These are phyloP conservation scores for Panagrolaimus sp. DNA, from an alignment of 1,140 invertebrate genomes.

Conservation along the genomic window DNA sequence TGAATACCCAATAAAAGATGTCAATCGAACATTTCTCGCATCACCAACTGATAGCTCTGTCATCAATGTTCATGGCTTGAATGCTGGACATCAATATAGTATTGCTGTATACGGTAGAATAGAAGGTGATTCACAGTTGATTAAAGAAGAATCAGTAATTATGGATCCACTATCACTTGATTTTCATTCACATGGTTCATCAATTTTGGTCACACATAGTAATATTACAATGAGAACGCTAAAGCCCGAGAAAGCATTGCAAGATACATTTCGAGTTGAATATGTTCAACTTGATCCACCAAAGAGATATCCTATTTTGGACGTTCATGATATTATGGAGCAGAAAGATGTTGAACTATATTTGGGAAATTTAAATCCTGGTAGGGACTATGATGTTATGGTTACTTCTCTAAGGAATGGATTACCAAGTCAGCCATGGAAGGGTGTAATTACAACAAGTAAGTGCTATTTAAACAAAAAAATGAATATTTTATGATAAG, in stretches of 20 bases:
- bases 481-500: too few species aligned
- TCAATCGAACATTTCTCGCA: conserved; percentile 45
- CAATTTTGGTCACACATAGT: conserved; percentile 30
- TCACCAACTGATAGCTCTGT: conserved; percentile 33
- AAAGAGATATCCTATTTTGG: conserved; percentile 51
- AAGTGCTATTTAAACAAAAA: conserved; percentile 5
- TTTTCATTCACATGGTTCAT: conserved; percentile 28
- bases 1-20: conserved; percentile 38
- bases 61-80: conserved; percentile 49
- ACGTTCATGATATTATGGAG: conserved; percentile 52
- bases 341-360: conserved; percentile 53
- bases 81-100: conserved; percentile 49
- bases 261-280: conserved; percentile 37
- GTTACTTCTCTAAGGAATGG: conserved; percentile 47
- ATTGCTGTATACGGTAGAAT: conserved; percentile 47
- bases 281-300: conserved; percentile 49
- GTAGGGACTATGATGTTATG: conserved; percentile 47
- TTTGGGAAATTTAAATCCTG: conserved; percentile 52
- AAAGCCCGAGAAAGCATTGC: conserved; percentile 42
- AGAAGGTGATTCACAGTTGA: conserved; percentile 40
- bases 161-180: conserved; percentile 52
- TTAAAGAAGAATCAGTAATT: conserved; percentile 51
- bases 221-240: conserved; percentile 49
- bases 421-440: conserved; percentile 47
- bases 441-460: conserved; percentile 51